These are phyloP conservation scores for Oreonectes daqikongensis DNA, from an alignment of 2,797 vertebrate genomes.

Conservation along the genomic window DNA sequence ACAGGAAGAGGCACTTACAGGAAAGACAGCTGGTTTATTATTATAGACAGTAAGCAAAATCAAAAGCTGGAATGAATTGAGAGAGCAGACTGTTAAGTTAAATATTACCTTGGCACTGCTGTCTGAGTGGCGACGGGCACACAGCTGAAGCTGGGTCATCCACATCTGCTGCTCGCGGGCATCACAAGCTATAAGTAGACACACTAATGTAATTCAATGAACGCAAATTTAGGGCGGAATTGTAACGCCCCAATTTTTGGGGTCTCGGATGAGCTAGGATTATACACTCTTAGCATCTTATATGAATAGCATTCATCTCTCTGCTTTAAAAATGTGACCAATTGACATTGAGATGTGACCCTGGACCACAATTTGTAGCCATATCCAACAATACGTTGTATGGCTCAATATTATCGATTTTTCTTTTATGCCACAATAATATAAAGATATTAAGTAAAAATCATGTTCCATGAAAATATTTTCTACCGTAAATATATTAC, in stretches of 20 bases:
- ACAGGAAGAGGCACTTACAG: slow-evolving; percentile 25
- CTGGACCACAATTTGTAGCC: too few species aligned
- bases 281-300: neutral
- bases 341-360: too few species aligned
- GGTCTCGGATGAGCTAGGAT: neutral
- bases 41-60: slow-evolving; percentile 18
- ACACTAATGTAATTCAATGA: neutral
- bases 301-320: neutral
- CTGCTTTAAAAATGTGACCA: neutral
- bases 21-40: slow-evolving; percentile 19
- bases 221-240: neutral
- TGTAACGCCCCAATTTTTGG: neutral
- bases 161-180: slow-evolving; percentile 87
- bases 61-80: slow-evolving; percentile 13
- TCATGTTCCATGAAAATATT: too few species aligned
- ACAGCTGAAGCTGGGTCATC: slow-evolving; percentile 91
- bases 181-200: slow-evolving; percentile 77
- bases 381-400: too few species aligned
- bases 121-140: slow-evolving; percentile 87
- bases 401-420: too few species aligned
- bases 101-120: slow-evolving; percentile 81
- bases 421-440: too few species aligned
- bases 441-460: too few species aligned
- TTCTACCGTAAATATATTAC: too few species aligned
- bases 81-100: slow-evolving; percentile 17